Evolutionary conservation across 2,113 vertebrate genomes (phyloP).

Genomic region (Podarcis muralis): DNA sequence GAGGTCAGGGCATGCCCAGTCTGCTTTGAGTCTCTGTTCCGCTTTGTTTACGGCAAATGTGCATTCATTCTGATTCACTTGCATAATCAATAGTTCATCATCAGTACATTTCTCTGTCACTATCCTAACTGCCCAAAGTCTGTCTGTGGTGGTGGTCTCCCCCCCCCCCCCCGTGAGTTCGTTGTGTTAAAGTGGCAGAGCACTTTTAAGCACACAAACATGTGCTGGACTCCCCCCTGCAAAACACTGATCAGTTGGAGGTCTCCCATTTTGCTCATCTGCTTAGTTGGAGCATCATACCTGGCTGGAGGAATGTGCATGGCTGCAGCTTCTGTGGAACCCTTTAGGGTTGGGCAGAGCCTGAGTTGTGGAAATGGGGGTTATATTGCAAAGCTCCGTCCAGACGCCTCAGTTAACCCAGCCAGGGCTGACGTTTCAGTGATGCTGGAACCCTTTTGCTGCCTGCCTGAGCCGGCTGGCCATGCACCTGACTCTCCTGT

Average conservation of each 20-base stretch:
- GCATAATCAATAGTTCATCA: too few relatives aligned
- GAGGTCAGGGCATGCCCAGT: too few relatives aligned
- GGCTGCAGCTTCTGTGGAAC: neutral
- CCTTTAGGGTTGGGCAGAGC: neutral
- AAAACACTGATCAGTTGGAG: too few relatives aligned
- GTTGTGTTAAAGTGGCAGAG: neutral
- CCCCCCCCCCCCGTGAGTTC: neutral
- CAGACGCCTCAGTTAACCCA: neutral
- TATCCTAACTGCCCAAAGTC: neutral
- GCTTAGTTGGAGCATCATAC: too few relatives aligned
- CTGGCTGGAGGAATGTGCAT: neutral
- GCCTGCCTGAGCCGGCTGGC: neutral
- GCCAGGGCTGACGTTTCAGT: neutral
- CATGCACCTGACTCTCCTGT: neutral
- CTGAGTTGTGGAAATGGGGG: neutral
- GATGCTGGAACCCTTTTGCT: neutral
- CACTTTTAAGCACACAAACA: neutral
- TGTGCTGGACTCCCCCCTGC: too few relatives aligned
- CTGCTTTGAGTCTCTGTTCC: too few relatives aligned
- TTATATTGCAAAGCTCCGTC: neutral
- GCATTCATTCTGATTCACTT: too few relatives aligned
- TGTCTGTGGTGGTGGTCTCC: neutral
- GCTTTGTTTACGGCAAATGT: too few relatives aligned
- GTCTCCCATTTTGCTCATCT: neutral
- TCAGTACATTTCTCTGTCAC: too few relatives aligned